phyloP scores from a whole-genome alignment of 1,140 invertebrate genomes.

The Hetaerina americana region DNA sequence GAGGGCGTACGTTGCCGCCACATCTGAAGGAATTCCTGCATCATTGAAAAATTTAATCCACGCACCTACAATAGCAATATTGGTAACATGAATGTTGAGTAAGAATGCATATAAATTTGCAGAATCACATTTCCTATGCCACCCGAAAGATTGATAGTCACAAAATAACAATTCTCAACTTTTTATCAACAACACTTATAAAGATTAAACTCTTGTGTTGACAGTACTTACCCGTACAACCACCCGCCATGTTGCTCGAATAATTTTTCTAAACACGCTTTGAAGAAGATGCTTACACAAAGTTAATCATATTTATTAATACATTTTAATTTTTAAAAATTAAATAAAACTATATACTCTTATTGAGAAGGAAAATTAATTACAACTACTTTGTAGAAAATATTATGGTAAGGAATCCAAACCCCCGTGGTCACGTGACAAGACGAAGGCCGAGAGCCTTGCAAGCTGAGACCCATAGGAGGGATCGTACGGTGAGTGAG shows the following conservation, averaged over 20 bases:
- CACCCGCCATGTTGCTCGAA: not conserved
- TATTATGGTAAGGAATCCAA: not conserved
- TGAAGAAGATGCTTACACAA: not conserved
- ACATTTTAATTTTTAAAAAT: not conserved
- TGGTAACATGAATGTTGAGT: not conserved
- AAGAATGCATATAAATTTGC: not conserved
- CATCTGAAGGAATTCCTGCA: conserved; percentile 57
- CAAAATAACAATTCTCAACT: not conserved
- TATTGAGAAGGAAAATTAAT: not conserved
- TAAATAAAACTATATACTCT: not conserved
- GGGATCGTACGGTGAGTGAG: conserved; percentile 15
- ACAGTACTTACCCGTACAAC: not conserved
- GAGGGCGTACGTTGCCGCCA: conserved; percentile 62
- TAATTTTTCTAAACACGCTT: too few relatives aligned
- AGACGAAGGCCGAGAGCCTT: not conserved
- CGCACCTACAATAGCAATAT: conserved; percentile 32
- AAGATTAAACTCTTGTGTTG: not conserved
- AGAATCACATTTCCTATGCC: too few relatives aligned
- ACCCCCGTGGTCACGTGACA: not conserved
- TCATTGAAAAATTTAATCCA: conserved; percentile 70
- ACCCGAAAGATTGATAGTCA: not conserved
- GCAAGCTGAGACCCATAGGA: conserved; percentile 7
- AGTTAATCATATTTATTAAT: not conserved
- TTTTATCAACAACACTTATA: not conserved
- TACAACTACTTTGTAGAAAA: not conserved